Base-by-base conservation (phyloP, 1,140 invertebrate species). In the Papilio polytes region DNA sequence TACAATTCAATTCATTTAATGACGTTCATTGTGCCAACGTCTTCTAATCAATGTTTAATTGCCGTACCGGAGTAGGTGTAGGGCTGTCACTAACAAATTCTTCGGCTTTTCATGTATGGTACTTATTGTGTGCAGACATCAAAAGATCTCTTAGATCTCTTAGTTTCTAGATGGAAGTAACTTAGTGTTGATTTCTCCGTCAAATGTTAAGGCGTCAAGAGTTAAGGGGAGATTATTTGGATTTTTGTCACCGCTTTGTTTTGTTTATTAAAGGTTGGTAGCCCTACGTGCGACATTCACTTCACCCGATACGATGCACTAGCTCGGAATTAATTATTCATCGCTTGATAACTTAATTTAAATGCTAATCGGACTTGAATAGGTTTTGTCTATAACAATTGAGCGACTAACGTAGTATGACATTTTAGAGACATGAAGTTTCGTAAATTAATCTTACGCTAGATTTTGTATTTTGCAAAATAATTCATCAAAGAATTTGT, bases 21-120 rank as follows among this genome's bases (percentile, higher is more conserved):
- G 22, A 70, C 13, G 63, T 70, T 70, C 63, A 36, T 70, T 70
- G 63, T 70, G 31, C 22, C 12, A 6, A 66, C 63, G 63, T 70
- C 63, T 70, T 70, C 26, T 70, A 70, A 70, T 70, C 63, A 31
- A 70, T 70, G 26, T 70, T 70, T 36, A 70, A 70, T 70, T 70
- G 26, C 63, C 63, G 63, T 36, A 70, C 63, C 26, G 26, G 12
- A 70, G 22, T 31, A 1, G 22, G 26, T 6, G 4, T 31, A 66
- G 59, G 51, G 53, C 0, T 9, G 18, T 7, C 53, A 53, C 18
- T n/a, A 7, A 18, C 1, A 20, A 7, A 18, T n/a, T 56, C 18
- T 56, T 18, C 1, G n/a, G 3, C 15, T 18, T 56, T 56, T n/a
- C 7, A 20, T 56, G 8, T 8, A 53, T 18, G 36, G 36, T 41